Conservation (phyloP, 2,888 invertebrate genomes). For the Aspidapion aeneum region DNA sequence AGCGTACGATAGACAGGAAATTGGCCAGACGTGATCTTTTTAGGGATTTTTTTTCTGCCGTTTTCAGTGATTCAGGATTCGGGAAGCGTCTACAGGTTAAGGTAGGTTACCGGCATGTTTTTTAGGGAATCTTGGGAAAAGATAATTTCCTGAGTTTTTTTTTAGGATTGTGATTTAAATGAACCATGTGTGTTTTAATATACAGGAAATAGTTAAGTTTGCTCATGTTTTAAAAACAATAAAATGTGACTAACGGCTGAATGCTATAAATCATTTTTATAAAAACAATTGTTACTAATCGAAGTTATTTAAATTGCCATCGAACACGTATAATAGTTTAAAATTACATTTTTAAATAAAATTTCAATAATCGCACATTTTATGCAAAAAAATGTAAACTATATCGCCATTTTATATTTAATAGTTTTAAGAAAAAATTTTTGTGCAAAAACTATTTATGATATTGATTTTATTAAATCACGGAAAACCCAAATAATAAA, state of each 20-base stretch:
- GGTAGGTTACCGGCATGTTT: slow-evolving; percentile 15
- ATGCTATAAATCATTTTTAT: too few species aligned
- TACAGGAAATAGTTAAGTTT: not conserved
- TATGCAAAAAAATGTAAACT: too few species aligned
- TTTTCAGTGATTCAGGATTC: too few species aligned
- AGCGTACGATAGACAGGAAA: slow-evolving; percentile 27
- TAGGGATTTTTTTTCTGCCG: slow-evolving; percentile 16
- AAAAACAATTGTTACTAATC: too few species aligned
- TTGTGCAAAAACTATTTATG: not conserved
- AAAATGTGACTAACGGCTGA: too few species aligned
- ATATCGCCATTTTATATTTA: too few species aligned
- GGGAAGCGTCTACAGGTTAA: slow-evolving; percentile 24
- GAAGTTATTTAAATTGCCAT: too few species aligned
- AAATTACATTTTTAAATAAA: too few species aligned
- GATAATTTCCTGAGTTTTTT: slow-evolving; percentile 1
- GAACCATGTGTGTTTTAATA: not conserved
- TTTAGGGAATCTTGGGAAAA: not conserved
- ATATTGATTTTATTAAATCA: not conserved
- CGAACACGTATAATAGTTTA: too few species aligned
- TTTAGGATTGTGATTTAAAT: not conserved
- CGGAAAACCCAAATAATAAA: not conserved
- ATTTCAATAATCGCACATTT: too few species aligned
- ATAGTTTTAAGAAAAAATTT: too few species aligned
- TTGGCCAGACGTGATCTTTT: slow-evolving; percentile 24
- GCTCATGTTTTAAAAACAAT: not conserved